Conservation (phyloP, 2,888 invertebrate genomes). For the Halocaridina rubra region DNA sequence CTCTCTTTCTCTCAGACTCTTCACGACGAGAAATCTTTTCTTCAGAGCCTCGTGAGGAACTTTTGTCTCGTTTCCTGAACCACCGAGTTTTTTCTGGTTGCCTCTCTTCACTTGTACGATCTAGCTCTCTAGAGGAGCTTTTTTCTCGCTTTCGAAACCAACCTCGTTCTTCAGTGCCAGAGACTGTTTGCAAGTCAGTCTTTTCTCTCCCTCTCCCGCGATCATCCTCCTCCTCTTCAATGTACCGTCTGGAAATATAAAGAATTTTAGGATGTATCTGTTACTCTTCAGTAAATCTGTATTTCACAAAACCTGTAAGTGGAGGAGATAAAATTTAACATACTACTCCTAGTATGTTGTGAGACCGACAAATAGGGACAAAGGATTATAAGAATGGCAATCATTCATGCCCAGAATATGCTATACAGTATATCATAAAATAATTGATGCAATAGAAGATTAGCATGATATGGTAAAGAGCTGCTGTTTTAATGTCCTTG, state of each 20-base stretch:
- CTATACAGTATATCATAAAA: no score
- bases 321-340: no score
- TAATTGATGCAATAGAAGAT: no score
- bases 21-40: slow-evolving; percentile 37
- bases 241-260: slow-evolving; percentile 17
- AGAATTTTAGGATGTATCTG: no score
- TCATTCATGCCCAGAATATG: no score
- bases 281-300: no score
- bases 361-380: no score
- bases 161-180: slow-evolving; percentile 54
- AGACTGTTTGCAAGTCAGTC: neutral
- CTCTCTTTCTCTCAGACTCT: slow-evolving; percentile 38
- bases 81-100: slow-evolving; percentile 69
- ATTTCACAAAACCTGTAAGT: no score
- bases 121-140: slow-evolving; percentile 63
- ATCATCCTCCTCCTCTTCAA: slow-evolving; percentile 43
- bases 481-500: no score
- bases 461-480: no score
- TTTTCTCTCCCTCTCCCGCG: slow-evolving; percentile 30
- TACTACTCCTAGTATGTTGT: no score
- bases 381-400: no score
- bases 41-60: slow-evolving; percentile 67
- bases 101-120: slow-evolving; percentile 68
- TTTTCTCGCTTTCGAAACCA: slow-evolving; percentile 64
- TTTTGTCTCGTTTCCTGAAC: slow-evolving; percentile 73